Percentiles rank a stretch among this genome's conserved stretches.
Conservation (phyloP, 2,888 invertebrate genomes). For the Chydorus sphaericus region DNA sequence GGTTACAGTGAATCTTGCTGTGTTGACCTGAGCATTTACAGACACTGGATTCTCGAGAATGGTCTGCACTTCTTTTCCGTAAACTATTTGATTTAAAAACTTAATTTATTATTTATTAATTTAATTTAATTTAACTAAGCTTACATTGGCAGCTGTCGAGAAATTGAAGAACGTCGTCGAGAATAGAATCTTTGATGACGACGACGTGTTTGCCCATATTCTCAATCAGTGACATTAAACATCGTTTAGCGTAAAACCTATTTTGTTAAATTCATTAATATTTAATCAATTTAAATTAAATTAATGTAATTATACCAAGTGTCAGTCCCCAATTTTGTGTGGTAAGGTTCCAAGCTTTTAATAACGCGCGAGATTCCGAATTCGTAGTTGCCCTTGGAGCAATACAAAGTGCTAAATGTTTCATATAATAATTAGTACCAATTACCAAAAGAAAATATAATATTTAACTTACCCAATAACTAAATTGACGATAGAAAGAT, state of each 20-base stretch:
- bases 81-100: constrained; percentile 38
- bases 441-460: constrained; percentile 12
- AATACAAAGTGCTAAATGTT: constrained; percentile 64
- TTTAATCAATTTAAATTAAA: not conserved
- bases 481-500: constrained; percentile 93
- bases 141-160: constrained; percentile 65
- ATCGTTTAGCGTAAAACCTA: constrained; percentile 80
- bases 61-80: constrained; percentile 70
- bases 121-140: constrained; percentile 7
- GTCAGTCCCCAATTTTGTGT: constrained; percentile 88
- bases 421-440: constrained; percentile 12
- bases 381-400: constrained; percentile 97
- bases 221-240: constrained; percentile 82
- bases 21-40: constrained; percentile 41
- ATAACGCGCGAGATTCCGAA: constrained; percentile 95
- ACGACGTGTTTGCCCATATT: constrained; percentile 81
- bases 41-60: constrained; percentile 67
- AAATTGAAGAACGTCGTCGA: constrained; percentile 75
- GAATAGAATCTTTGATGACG: constrained; percentile 67
- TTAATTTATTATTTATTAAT: not conserved
- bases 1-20: constrained; percentile 76
- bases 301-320: constrained; percentile 55
- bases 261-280: constrained; percentile 10
- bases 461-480: constrained; percentile 65
- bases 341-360: constrained; percentile 86